phyloP scores from a whole-genome alignment of 2,113 vertebrate species.

The Nothoprocta perdicaria region DNA sequence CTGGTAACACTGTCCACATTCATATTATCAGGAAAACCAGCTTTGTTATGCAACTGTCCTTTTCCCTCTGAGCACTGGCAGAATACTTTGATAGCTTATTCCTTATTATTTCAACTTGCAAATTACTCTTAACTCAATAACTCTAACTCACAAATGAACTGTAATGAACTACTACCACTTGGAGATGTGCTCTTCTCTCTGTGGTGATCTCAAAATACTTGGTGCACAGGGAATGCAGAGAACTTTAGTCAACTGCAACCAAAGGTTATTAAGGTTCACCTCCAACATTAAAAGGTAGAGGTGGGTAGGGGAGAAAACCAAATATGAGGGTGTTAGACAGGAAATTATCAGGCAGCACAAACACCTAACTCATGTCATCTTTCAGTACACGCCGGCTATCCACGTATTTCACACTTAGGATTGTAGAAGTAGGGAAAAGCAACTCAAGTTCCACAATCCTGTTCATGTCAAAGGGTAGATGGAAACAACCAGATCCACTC shows the following conservation, averaged over 20 bases:
- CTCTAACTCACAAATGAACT: too few relatives aligned
- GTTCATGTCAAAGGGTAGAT: background rate
- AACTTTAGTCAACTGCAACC: background rate
- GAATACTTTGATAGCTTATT: background rate
- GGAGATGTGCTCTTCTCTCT: background rate
- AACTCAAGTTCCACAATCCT: background rate
- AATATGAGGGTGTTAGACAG: background rate
- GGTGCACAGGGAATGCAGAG: rapidly evolving
- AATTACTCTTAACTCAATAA: background rate
- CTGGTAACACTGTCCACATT: background rate
- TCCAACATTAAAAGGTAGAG: background rate
- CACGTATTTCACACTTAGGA: rapidly evolving
- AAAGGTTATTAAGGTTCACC: background rate
- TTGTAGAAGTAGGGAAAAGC: background rate
- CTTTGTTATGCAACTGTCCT: background rate
- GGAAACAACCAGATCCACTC: background rate
- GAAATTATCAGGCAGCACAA: background rate
- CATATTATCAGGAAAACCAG: background rate
- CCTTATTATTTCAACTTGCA: background rate
- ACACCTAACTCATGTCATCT: background rate
- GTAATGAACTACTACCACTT: background rate
- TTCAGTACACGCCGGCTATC: background rate
- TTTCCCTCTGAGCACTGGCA: background rate
- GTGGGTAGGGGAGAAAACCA: background rate
- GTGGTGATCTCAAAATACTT: background rate